A percentile compares a stretch with the other conserved stretches of the same genome.
Conservation (phyloP, 2,888 invertebrate species). For the Charanyca ferruginea region DNA sequence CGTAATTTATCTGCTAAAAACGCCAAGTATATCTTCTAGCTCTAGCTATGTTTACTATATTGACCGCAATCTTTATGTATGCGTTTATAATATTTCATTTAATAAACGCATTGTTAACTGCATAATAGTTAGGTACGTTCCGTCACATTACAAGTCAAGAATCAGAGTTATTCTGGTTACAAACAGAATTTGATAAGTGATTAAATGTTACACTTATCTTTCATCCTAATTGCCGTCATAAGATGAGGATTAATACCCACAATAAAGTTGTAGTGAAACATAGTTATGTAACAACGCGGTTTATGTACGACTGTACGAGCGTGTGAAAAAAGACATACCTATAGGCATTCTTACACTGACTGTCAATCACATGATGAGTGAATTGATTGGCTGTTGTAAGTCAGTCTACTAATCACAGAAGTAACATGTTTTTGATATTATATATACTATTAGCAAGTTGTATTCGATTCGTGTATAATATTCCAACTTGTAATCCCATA, state of each 20-base stretch:
- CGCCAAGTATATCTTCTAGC: background rate
- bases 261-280: background rate
- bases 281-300: background rate
- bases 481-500: background rate
- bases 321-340: background rate
- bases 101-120: background rate
- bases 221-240: constrained; percentile 11
- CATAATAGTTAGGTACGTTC: background rate
- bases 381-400: too few species aligned
- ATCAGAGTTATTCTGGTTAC: background rate
- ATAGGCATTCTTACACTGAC: background rate
- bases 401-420: too few species aligned
- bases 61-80: background rate
- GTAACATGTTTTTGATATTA: too few species aligned
- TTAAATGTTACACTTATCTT: constrained; percentile 17
- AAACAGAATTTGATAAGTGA: constrained; percentile 22
- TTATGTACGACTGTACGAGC: constrained; percentile 3
- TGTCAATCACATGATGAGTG: background rate
- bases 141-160: background rate
- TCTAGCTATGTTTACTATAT: background rate
- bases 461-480: too few species aligned
- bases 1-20: background rate
- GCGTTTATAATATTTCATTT: background rate
- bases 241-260: background rate
- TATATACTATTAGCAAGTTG: too few species aligned